These are phyloP conservation scores for Epistrophe eligans DNA, from an alignment of 2,888 invertebrate species.

Conservation along the genomic window DNA sequence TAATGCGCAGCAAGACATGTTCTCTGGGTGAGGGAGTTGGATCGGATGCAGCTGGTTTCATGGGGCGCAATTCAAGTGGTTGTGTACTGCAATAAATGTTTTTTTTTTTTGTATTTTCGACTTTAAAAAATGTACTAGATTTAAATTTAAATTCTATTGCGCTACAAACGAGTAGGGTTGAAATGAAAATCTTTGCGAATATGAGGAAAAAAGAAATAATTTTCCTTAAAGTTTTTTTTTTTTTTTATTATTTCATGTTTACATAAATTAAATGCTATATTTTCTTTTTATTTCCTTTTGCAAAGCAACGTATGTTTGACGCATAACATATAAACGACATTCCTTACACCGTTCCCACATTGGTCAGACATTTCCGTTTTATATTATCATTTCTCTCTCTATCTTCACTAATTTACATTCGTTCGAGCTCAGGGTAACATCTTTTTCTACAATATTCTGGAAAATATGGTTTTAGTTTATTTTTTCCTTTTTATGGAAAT, in stretches of 20 bases:
- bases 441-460: not conserved
- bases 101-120: not conserved
- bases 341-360: not conserved
- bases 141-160: conserved; percentile 9
- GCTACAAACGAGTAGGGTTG: not conserved
- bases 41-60: conserved; percentile 85
- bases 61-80: conserved; percentile 84
- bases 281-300: not conserved
- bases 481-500: conserved; percentile 63
- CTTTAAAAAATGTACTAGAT: conserved; percentile 5
- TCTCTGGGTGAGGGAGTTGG: conserved; percentile 88
- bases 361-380: conserved; percentile 26
- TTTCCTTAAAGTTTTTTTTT: not conserved
- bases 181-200: not conserved
- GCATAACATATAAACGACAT: not conserved
- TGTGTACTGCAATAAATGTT: conserved; percentile 85
- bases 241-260: not conserved
- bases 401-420: conserved; percentile 22
- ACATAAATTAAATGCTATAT: not conserved
- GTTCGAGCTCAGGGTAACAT: conserved; percentile 5
- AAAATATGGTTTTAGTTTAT: conserved; percentile 11
- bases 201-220: not conserved
- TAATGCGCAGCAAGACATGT: conserved; percentile 93
- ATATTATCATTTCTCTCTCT: not conserved
- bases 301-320: not conserved